Evolutionary conservation across 2,113 vertebrate genomes (phyloP).

Genomic region (Callocephalon fimbriatum): DNA sequence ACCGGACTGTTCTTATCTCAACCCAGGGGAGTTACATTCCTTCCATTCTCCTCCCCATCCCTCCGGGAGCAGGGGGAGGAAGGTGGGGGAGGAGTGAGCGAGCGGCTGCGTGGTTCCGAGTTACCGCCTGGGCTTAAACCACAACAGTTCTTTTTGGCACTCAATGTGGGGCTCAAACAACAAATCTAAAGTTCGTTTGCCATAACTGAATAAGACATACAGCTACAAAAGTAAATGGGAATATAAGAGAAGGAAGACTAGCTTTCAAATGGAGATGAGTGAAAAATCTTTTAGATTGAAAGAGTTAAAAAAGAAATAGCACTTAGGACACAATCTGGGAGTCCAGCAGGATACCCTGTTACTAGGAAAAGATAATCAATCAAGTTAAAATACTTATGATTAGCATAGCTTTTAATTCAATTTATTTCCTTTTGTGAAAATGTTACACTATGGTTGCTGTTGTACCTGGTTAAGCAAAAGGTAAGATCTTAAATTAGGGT

Average conservation of each 20-base stretch:
- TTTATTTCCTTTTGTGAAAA: background rate
- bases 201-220: background rate
- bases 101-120: no score
- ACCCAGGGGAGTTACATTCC: no score
- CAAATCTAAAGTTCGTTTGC: background rate
- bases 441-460: background rate
- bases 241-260: background rate
- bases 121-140: no score
- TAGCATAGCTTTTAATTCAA: background rate
- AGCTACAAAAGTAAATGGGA: background rate
- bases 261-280: background rate
- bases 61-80: no score
- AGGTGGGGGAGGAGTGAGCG: no score
- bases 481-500: background rate
- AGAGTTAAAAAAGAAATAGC: background rate
- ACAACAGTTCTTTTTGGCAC: no score
- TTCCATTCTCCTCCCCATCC: no score
- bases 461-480: background rate
- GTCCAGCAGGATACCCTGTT: background rate
- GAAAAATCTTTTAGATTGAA: background rate
- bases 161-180: background rate
- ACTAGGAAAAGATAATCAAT: background rate
- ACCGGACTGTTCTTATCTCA: no score
- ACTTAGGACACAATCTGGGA: background rate
- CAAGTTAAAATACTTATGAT: background rate